Evolutionary conservation across 2,888 invertebrate genomes (phyloP).

Genomic region (Drosophila leonis): DNA sequence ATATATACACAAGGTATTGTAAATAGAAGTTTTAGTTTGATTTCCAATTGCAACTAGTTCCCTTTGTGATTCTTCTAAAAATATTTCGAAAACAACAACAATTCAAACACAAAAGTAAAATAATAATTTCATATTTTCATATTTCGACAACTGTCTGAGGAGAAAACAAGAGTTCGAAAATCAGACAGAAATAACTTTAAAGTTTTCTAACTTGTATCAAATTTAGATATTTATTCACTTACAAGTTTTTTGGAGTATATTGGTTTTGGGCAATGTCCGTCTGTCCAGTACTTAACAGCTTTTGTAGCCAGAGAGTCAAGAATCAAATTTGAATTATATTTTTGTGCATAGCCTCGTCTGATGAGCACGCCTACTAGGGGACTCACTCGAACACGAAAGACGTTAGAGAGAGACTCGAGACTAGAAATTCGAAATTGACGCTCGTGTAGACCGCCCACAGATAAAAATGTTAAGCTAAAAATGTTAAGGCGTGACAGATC

Average conservation of each 20-base stretch:
- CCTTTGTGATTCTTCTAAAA: neutral
- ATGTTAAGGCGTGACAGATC: neutral
- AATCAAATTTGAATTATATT: neutral
- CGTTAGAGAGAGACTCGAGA: neutral
- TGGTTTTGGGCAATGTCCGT: neutral
- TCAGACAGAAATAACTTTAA: neutral
- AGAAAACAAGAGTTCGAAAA: too few relatives aligned
- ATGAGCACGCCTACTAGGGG: neutral
- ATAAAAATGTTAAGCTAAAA: neutral
- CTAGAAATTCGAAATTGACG: neutral
- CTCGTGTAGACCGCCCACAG: neutral
- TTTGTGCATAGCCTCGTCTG: neutral
- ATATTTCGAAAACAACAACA: neutral
- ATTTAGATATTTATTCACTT: neutral
- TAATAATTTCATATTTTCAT: neutral
- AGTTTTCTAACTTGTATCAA: neutral
- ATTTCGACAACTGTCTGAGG: neutral
- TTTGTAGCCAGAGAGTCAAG: neutral
- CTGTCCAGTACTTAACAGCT: neutral
- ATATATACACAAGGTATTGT: neutral
- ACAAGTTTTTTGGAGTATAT: neutral
- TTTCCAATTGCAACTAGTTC: neutral
- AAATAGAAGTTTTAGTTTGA: neutral
- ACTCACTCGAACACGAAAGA: neutral
- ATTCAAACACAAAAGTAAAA: neutral